Percentiles rank a stretch among this genome's conserved stretches.
Evolutionary conservation across 2,797 vertebrate species (phyloP).

Genomic region (Acanthopagrus latus): DNA sequence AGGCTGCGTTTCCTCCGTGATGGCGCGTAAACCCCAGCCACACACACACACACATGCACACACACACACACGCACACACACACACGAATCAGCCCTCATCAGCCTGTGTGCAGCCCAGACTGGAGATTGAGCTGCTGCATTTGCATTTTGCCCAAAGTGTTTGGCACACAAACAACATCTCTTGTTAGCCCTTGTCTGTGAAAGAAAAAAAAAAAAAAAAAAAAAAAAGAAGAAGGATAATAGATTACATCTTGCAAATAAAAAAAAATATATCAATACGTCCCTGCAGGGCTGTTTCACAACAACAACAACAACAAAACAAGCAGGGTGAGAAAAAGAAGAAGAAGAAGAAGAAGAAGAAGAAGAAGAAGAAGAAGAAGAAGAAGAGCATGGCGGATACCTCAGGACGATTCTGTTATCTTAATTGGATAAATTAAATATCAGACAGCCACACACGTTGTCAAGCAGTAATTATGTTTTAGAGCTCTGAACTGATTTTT

Average conservation of each 20-base stretch:
- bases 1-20: conserved; percentile 44
- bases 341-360: conserved; percentile 1
- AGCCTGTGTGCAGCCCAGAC: conserved; percentile 47
- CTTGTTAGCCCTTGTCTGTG: conserved; percentile 56
- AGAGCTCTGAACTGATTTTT: conserved; percentile 31
- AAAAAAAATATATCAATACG: conserved; percentile 50
- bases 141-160: conserved; percentile 67
- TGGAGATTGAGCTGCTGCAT: conserved; percentile 57
- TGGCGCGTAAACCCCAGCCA: conserved; percentile 8
- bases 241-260: conserved; percentile 53
- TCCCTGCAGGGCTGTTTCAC: conserved; percentile 19
- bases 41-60: conserved; percentile 7
- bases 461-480: conserved; percentile 45
- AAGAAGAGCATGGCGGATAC: conserved; percentile 6
- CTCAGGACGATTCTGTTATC: conserved; percentile 6
- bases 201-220: conserved; percentile 16
- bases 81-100: conserved; percentile 44
- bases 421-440: conserved; percentile 3
- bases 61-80: conserved; percentile 29
- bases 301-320: conserved; percentile 5
- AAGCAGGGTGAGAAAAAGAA: neutral
- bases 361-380: too few relatives aligned
- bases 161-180: conserved; percentile 63
- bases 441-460: conserved; percentile 17
- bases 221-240: conserved; percentile 49